Evolutionary conservation across 2,113 vertebrate species (phyloP).

Genomic region (Hucho hucho): DNA sequence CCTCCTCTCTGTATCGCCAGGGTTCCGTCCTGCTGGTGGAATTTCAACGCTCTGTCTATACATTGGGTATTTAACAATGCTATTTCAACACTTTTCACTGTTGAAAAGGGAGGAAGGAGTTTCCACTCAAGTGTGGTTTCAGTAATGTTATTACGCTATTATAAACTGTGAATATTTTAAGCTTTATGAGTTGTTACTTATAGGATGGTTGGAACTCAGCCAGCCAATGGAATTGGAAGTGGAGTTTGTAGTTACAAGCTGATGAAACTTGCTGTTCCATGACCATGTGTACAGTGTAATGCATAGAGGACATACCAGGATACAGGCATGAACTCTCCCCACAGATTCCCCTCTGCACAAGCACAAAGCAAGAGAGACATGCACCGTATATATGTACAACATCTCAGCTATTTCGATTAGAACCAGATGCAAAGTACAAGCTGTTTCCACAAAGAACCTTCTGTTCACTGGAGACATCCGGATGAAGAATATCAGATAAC

Average conservation of each 20-base stretch:
- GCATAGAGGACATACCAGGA: not conserved
- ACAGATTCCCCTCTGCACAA: not conserved
- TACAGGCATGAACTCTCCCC: not conserved
- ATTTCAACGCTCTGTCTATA: slow-evolving; percentile 2
- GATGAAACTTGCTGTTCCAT: not conserved
- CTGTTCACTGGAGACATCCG: slow-evolving; percentile 22
- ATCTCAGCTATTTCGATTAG: slow-evolving; percentile 15
- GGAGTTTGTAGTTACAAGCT: not conserved
- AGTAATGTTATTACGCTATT: not conserved
- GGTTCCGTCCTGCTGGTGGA: slow-evolving; percentile 8
- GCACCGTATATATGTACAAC: not conserved
- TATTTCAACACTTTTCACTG: slow-evolving; percentile 5
- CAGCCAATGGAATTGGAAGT: too few species aligned
- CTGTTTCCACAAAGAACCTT: slow-evolving; percentile 17
- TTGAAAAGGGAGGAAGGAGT: not conserved
- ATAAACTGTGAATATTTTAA: not conserved
- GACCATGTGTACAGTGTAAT: not conserved
- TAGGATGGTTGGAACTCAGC: not conserved
- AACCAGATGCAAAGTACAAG: slow-evolving; percentile 8
- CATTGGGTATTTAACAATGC: slow-evolving; percentile 11
- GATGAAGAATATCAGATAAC: slow-evolving; percentile 36
- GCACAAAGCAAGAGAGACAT: not conserved
- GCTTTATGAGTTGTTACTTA: not conserved
- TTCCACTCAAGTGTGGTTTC: not conserved
- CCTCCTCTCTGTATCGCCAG: not conserved